Evolutionary conservation across 37 sponge, comb jelly and placozoan genomes (phyloP).

Genomic region (Geodia barretti): DNA sequence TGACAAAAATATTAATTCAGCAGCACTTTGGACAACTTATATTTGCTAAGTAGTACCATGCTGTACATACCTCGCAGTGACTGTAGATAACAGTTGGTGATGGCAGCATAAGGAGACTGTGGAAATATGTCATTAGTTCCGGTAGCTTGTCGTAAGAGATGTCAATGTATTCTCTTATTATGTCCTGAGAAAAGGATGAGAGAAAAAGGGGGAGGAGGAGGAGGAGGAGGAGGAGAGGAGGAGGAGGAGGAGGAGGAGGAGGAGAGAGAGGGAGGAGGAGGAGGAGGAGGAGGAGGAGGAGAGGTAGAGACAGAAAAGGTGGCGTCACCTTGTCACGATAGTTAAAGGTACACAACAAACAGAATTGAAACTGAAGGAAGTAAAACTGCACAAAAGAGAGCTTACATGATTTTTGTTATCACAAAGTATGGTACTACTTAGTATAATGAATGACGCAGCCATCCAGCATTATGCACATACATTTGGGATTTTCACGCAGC

Average conservation of each 20-base stretch:
- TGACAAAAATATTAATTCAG: too few relatives aligned
- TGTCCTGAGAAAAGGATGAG: slow-evolving; percentile 7
- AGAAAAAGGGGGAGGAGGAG: background rate
- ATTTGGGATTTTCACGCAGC: too few relatives aligned
- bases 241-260: background rate
- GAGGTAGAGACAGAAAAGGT: slow-evolving; percentile 4
- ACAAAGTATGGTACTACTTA: too few relatives aligned
- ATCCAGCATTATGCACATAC: too few relatives aligned
- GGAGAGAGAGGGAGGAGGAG: background rate
- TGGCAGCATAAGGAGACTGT: slow-evolving; percentile 10
- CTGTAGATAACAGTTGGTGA: slow-evolving; percentile 72
- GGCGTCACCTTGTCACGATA: too few relatives aligned
- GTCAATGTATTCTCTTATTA: slow-evolving; percentile 59
- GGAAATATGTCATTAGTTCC: slow-evolving; percentile 39
- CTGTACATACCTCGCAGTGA: slow-evolving; percentile 90
- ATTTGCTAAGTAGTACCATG: too few relatives aligned
- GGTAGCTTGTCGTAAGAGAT: slow-evolving; percentile 46
- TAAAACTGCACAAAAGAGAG: too few relatives aligned
- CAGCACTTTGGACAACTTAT: too few relatives aligned
- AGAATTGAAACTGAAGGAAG: too few relatives aligned
- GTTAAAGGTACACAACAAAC: too few relatives aligned
- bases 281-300: background rate
- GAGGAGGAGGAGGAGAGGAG: background rate
- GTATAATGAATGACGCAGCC: too few relatives aligned
- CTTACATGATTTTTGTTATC: too few relatives aligned